Evolutionary conservation across 2,888 invertebrate species (phyloP).

Genomic region (Ochropleura leucogaster): DNA sequence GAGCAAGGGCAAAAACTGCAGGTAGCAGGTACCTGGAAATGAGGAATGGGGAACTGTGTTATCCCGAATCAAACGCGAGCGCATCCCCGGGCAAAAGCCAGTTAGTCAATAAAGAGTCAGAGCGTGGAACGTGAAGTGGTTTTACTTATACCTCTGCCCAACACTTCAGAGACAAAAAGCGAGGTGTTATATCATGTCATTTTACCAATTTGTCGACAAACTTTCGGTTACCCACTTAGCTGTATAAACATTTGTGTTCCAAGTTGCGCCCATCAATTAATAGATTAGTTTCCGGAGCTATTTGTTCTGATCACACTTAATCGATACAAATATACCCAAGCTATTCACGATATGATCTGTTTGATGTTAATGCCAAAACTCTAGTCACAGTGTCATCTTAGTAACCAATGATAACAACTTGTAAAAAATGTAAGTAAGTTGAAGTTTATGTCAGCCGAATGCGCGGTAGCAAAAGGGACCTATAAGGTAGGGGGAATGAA

Average conservation of each 20-base stretch:
- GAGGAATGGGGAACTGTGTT: too few relatives aligned
- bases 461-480: neutral
- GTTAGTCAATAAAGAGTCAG: too few relatives aligned
- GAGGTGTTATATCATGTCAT: neutral
- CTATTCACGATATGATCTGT: neutral
- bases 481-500: too few relatives aligned
- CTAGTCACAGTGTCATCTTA: neutral
- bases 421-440: neutral
- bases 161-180: neutral
- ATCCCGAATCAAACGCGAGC: too few relatives aligned
- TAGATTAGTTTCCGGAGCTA: constrained; percentile 4
- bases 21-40: too few relatives aligned
- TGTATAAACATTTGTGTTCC: constrained; percentile 24
- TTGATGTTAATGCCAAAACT: neutral
- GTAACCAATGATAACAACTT: neutral
- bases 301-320: constrained; percentile 1
- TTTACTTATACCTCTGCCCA: neutral
- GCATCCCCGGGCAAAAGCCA: too few relatives aligned
- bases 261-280: constrained; percentile 14
- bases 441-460: neutral
- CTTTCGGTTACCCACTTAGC: constrained; percentile 12
- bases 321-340: neutral
- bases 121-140: neutral
- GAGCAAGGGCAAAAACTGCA: too few relatives aligned
- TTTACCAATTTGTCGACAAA: constrained; percentile 20